Base-by-base conservation (phyloP, 1,140 invertebrate species). In the Diorhabda carinulata region DNA sequence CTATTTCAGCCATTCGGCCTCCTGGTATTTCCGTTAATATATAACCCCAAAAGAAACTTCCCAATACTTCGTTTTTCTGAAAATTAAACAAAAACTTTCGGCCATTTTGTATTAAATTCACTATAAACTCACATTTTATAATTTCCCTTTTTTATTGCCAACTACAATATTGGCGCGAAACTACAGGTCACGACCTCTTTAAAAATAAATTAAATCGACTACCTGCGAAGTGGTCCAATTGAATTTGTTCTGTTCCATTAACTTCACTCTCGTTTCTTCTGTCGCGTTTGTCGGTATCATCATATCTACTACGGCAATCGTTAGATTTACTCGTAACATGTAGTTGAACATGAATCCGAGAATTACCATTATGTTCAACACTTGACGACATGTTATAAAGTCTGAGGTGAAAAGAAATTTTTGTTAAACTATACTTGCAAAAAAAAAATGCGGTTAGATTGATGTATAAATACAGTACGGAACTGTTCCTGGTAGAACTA, bases 21-120 rank as follows among this genome's bases (percentile, higher is more conserved):
- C 94, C 95, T 0, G 94, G 93, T 57, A 97, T 81, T 81, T 95
- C 95, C 56, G 93, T 95, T 44, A 92, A 84, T 6, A 96, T 87
- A 81, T 96, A 96, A 3, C 94, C 94, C 90, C 92, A 94, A 84
- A 93, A 96, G 84, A 96, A 96, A 70, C 89, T 88, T 6, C 93
- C 93, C 8, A 94, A 82, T 59, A 96, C 87, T 45, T 90, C 82
- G 75, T 95, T 95, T 74, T 91, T 89, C 70, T 91, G 84, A 52
- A 52, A 52, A 52, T 5, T 8, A 4, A 52, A 52, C 25, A 25
- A 25, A 25, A 25, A 25, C 25, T 25, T 25, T 25, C 1, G 25
- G 25, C 25, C 25, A 25, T 25, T 25, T 25, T 25, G 25, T 25
- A 25, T 25, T 25, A 25, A 25, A 25, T 25, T 25, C 25, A 25